A percentile compares a stretch with the other conserved stretches of the same genome.
phyloP scores from a whole-genome alignment of 2,797 vertebrate species.

The Apogon talboti region DNA sequence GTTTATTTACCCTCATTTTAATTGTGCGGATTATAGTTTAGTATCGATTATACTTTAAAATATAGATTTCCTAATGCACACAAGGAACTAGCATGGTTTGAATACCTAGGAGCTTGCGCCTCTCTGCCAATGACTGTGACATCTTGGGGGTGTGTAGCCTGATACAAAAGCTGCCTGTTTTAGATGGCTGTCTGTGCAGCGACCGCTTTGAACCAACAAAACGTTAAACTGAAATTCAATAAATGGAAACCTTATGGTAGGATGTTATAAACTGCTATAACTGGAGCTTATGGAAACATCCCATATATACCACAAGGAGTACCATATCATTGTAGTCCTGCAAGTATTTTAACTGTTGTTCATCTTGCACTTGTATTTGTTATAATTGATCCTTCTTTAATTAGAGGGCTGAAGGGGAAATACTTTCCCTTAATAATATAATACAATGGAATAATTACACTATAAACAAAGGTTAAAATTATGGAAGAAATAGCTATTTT shows the following conservation, averaged over 20 bases:
- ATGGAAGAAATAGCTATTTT: not conserved
- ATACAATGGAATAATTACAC: not conserved
- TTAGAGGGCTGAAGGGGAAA: not conserved
- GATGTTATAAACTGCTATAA: not conserved
- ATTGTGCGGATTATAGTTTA: not conserved
- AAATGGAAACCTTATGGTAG: slow-evolving; percentile 6
- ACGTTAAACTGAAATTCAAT: slow-evolving; percentile 19
- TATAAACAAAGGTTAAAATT: not conserved
- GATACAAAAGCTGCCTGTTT: slow-evolving; percentile 83
- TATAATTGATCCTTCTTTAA: not conserved
- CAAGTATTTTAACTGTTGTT: slow-evolving; percentile 6
- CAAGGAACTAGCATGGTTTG: slow-evolving; percentile 46
- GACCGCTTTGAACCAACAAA: slow-evolving; percentile 40
- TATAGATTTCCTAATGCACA: slow-evolving; percentile 9
- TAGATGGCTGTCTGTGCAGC: slow-evolving; percentile 74
- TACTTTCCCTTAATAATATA: not conserved
- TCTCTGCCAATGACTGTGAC: slow-evolving; percentile 63
- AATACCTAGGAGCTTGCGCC: slow-evolving; percentile 55
- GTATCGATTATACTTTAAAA: not conserved
- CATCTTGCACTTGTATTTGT: not conserved
- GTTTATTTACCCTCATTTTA: slow-evolving; percentile 40
- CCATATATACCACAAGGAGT: not conserved
- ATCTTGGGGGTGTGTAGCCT: slow-evolving; percentile 82
- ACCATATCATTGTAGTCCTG: not conserved
- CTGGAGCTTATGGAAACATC: not conserved